These are phyloP conservation scores for Pteronotus mesoamericanus DNA, from an alignment of 2,797 vertebrate genomes.

Conservation along the genomic window DNA sequence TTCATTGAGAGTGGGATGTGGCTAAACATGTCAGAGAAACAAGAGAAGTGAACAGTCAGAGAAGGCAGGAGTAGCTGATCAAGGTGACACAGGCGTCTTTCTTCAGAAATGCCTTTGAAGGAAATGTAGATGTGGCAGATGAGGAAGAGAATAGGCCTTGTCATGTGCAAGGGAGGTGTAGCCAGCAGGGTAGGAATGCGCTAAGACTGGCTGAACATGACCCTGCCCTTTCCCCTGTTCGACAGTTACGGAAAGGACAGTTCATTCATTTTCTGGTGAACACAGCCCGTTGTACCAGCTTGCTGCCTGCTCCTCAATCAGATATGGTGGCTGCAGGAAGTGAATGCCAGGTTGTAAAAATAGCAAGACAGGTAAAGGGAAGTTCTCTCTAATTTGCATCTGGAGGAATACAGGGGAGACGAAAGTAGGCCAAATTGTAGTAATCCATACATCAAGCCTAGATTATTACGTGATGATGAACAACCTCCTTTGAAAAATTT, in stretches of 20 bases:
- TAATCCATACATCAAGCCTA: not conserved
- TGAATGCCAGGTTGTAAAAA: not conserved
- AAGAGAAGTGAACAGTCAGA: not conserved
- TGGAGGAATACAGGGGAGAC: not conserved
- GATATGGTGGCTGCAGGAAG: not conserved
- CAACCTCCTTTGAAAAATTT: not conserved
- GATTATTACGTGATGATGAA: not conserved
- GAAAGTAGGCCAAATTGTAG: not conserved
- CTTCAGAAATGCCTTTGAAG: not conserved
- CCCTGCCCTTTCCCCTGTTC: not conserved
- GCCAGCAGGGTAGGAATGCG: not conserved
- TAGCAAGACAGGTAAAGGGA: not conserved
- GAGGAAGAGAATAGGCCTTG: not conserved
- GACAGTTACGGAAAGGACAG: constrained; percentile 19
- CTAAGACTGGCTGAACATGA: not conserved
- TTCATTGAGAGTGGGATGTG: not conserved
- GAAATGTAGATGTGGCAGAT: not conserved
- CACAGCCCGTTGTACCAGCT: not conserved
- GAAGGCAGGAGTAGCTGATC: not conserved
- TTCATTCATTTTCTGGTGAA: not conserved
- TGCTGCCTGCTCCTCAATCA: not conserved
- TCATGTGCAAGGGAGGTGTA: not conserved
- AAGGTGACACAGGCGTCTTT: not conserved
- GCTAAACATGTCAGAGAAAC: not conserved
- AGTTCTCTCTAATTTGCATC: not conserved